Base-by-base conservation (phyloP, 2,888 invertebrate genomes). In the Mystacides longicornis region DNA sequence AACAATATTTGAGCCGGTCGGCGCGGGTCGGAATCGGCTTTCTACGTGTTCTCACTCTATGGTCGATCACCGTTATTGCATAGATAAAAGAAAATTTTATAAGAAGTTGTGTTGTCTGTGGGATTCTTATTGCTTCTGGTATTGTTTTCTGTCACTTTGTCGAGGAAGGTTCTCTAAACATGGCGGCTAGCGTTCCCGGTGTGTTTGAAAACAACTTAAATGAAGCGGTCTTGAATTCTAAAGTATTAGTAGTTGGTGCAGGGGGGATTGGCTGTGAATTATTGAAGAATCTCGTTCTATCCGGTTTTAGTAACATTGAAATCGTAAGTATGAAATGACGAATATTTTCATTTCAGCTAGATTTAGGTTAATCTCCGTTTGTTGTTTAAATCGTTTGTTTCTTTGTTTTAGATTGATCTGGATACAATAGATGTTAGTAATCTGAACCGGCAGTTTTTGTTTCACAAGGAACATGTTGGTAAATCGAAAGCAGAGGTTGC, bases 341-440 rank as follows among this genome's bases (percentile, higher is more conserved):
- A 27, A 18, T 3, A 3, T 3, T 18, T 21, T 16, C 31, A 23
- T 22, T 54, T 49, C 23, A n/a, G 18, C 16, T 48, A 20, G 27
- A 23, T 19, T 47, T 47, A 22, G 20, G 27, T 21, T 47, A 23
- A 16, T 22, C 18, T 7, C 3, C 14, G 14, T 7, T 3, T 45
- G 9, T 9, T 7, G 4, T 4, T 19, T 52, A 21, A 52, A 23
- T 22, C 16, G 23, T 11, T 21, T 52, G 23, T 52, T 18, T 18
- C 62, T 63, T 57, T 61, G 60, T 84, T 85, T 63, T 75, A 98
- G 97, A 93, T 99, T 73, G 99, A 99, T 80, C 81, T 99, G 69
- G 99, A 99, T 70, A 99, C 98, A 0, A 99, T 99, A 69, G 99
- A 99, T 76, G 90, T 99, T 56, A 97, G 97, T 76, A 99, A 99